Evolutionary conservation across 1,140 invertebrate species (phyloP).

Genomic region (Aporrectodea caliginosa): DNA sequence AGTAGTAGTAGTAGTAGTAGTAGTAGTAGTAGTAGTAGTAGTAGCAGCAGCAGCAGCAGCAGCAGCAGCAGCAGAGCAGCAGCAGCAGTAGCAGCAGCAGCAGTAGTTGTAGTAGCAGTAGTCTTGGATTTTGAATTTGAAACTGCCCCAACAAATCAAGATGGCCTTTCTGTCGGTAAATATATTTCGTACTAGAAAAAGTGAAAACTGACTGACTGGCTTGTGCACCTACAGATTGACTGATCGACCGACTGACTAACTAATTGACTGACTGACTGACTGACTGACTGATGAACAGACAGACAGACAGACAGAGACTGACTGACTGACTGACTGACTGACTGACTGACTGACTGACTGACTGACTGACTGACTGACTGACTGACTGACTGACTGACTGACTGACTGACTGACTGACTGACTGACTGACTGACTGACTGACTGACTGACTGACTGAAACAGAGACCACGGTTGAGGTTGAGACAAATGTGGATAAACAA

Average conservation of each 20-base stretch:
- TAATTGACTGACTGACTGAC: background rate
- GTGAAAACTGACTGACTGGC: no score
- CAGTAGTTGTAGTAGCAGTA: background rate
- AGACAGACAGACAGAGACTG: background rate
- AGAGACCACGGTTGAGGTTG: no score
- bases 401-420: conserved; percentile 33
- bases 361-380: conserved; percentile 28
- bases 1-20: conserved; percentile 2
- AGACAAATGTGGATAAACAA: no score
- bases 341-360: conserved; percentile 26
- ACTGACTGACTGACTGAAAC: conserved; percentile 2
- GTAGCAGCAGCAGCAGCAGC: background rate
- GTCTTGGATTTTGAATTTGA: no score
- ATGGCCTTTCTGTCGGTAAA: no score
- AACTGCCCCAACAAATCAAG: no score
- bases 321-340: conserved; percentile 22
- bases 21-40: conserved; percentile 3
- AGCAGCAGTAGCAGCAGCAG: background rate
- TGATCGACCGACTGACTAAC: background rate
- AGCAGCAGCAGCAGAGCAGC: background rate
- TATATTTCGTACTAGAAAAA: background rate
- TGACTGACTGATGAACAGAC: background rate
- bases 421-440: conserved; percentile 5
- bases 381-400: conserved; percentile 34
- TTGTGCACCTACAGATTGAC: background rate